Evolutionary conservation across 2,113 vertebrate species (phyloP), one percentile per base, ranked within the genome.

Genomic region (Ellobius talpinus): DNA sequence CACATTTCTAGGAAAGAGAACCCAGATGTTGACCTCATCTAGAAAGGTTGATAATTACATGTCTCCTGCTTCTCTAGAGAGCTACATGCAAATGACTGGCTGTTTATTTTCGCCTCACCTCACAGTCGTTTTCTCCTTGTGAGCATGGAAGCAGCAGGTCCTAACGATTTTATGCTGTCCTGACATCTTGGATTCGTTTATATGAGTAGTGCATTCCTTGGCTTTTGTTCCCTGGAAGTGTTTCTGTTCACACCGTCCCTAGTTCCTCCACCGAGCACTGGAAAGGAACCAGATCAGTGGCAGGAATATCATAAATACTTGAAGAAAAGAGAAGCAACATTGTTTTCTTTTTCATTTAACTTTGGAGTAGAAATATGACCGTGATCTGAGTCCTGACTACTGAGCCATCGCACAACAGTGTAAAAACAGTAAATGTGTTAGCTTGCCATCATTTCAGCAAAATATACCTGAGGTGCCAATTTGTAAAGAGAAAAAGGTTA

Each of bases 1-100:
- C 2, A 63, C 81, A 26, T 45, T 95, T 96, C 93, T 87, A 89
- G 78, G 90, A 92, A 95, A 77, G 74, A 74, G 88, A 47, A 66
- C 21, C 7, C 87, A 50, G 61, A 65, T 33, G 2, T 42, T 76
- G 74, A 42, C 79, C 86, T 11, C 4, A 0, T 11, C 45, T 47
- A 39, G 89, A 68, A 78, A 79, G 82, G 77, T 63, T 58, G 45
- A 61, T 26, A 36, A 39, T 65, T 7, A 31, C 45, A 82, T 45
- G 39, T 52, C n/a, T 63, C 50, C 58, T 47, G 39, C 26, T 68
- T 55, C 29, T 70, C 29, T 55, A 21, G 72, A 89, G 73, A 92
- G 26, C 42, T 16, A 19, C 36, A 23, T 68, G 19, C 52, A 74
- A 13, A 82, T 77, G 87, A 65, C 52, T 16, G 21, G 2, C 29